These are phyloP conservation scores for Acronicta alni DNA, from an alignment of 2,888 invertebrate genomes.

Conservation along the genomic window DNA sequence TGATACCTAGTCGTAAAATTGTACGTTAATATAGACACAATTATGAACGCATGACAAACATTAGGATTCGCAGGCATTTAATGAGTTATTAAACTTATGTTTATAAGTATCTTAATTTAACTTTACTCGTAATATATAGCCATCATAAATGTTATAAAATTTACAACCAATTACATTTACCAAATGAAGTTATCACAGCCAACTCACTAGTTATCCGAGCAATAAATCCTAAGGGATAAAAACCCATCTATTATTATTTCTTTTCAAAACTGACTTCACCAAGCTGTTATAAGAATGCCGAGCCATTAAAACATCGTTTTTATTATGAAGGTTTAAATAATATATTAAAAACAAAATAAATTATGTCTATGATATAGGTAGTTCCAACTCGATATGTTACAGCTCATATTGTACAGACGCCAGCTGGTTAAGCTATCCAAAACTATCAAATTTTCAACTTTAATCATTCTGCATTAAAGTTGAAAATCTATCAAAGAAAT, in stretches of 20 bases:
- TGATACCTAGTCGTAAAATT: conserved; percentile 16
- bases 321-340: conserved; percentile 34
- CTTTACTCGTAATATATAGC: conserved; percentile 43
- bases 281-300: conserved; percentile 33
- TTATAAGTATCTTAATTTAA: conserved; percentile 54
- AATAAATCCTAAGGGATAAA: conserved; percentile 51
- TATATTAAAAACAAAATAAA: conserved; percentile 34
- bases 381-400: conserved; percentile 10
- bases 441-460: too few relatives aligned
- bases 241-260: conserved; percentile 47
- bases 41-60: conserved; percentile 20
- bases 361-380: conserved; percentile 34
- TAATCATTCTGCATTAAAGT: too few relatives aligned
- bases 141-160: conserved; percentile 57
- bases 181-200: conserved; percentile 58
- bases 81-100: conserved; percentile 36
- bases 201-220: conserved; percentile 48
- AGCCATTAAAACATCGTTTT: conserved; percentile 41
- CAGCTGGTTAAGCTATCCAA: too few relatives aligned
- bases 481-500: too few relatives aligned
- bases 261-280: conserved; percentile 36
- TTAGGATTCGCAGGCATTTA: conserved; percentile 29
- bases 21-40: conserved; percentile 11
- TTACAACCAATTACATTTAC: conserved; percentile 60
- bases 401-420: too few relatives aligned